A percentile compares a stretch with the other conserved stretches of the same genome.
Evolutionary conservation across 2,797 vertebrate species (phyloP).

Genomic region (Lacerta bilineata): DNA sequence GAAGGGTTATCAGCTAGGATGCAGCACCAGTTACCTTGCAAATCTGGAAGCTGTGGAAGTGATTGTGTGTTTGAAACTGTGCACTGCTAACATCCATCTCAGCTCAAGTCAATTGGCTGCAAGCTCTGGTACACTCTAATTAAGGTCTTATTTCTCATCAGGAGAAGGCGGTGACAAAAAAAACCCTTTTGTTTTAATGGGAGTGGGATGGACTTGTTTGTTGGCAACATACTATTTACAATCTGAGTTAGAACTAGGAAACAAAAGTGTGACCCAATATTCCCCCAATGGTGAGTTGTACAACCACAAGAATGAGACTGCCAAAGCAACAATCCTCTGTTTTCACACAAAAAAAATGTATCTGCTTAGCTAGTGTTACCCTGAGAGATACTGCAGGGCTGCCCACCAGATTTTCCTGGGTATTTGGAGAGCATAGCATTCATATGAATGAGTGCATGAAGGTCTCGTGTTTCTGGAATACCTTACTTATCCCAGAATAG

Average conservation of each 20-base stretch:
- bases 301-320: slow-evolving; percentile 40
- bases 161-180: slow-evolving; percentile 29
- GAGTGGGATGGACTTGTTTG: slow-evolving; percentile 30
- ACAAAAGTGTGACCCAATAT: not conserved
- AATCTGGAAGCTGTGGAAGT: slow-evolving; percentile 2
- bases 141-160: slow-evolving; percentile 34
- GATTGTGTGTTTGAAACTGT: not conserved
- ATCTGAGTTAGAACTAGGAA: slow-evolving; percentile 31
- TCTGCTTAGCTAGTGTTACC: not conserved
- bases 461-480: not conserved
- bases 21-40: not conserved
- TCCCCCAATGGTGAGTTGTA: slow-evolving; percentile 43
- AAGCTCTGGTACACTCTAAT: slow-evolving; percentile 14
- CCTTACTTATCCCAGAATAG: too few species aligned
- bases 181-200: slow-evolving; percentile 33
- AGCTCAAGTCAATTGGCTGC: slow-evolving; percentile 29
- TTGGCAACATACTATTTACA: slow-evolving; percentile 20
- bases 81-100: slow-evolving; percentile 27
- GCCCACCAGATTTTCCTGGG: not conserved
- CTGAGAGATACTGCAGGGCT: not conserved
- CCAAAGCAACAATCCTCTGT: slow-evolving; percentile 43
- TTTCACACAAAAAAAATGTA: not conserved
- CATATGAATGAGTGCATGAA: not conserved
- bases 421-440: not conserved
- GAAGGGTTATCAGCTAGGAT: not conserved